Evolutionary conservation across 1,140 invertebrate genomes (phyloP).

Genomic region (Drosophila littoralis): DNA sequence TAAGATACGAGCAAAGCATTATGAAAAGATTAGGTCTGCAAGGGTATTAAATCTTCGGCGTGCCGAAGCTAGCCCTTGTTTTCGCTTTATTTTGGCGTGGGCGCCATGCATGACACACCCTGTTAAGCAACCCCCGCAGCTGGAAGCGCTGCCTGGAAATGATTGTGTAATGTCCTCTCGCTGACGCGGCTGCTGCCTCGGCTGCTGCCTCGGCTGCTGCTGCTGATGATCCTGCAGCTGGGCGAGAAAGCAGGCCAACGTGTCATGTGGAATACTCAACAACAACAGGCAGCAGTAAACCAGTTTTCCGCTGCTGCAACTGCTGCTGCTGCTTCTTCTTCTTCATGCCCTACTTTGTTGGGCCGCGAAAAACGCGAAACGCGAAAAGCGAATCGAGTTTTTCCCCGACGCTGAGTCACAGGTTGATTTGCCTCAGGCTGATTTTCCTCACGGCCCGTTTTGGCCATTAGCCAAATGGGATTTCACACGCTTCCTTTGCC

Average conservation of each 20-base stretch:
- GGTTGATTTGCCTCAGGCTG: conserved; percentile 54
- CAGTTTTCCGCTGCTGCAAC: conserved; percentile 32
- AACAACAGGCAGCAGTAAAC: conserved; percentile 63
- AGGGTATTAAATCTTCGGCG: too few species aligned
- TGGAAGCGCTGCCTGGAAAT: conserved; percentile 40
- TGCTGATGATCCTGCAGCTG: conserved; percentile 19
- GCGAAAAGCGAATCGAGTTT: conserved; percentile 65
- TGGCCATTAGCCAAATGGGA: conserved; percentile 82
- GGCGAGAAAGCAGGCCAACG: conserved; percentile 67
- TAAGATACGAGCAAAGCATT: too few species aligned
- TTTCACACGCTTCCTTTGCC: conserved; percentile 78
- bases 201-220: neutral
- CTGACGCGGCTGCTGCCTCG: neutral
- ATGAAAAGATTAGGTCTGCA: too few species aligned
- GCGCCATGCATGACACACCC: conserved; percentile 34
- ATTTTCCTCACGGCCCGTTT: conserved; percentile 62
- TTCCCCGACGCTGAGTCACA: conserved; percentile 17
- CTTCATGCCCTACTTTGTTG: conserved; percentile 61
- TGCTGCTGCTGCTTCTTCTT: too few species aligned
- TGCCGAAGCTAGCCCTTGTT: neutral
- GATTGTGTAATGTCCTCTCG: conserved; percentile 31
- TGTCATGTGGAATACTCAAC: conserved; percentile 64
- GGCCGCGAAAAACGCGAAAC: conserved; percentile 11
- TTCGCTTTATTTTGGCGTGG: neutral
- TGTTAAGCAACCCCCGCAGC: conserved; percentile 28